phyloP scores from a whole-genome alignment of 2,797 vertebrate species.

The Acanthiza pusilla region DNA sequence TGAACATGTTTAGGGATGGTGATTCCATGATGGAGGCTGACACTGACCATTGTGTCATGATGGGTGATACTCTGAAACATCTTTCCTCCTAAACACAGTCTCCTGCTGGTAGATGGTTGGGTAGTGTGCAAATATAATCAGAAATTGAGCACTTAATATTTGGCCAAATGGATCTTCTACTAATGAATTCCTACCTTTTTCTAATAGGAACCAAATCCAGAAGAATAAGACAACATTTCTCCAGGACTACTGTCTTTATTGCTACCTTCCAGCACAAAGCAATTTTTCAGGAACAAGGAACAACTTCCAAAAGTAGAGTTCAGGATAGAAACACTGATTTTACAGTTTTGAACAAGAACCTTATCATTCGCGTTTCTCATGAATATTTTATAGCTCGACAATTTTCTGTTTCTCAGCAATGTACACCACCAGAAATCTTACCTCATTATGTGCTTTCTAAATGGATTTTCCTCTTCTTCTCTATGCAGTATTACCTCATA shows the following conservation, averaged over 20 bases:
- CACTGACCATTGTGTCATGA: fast-evolving
- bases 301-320: background rate
- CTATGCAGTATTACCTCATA: background rate
- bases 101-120: background rate
- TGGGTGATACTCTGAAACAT: background rate
- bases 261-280: background rate
- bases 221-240: background rate
- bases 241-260: background rate
- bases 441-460: background rate
- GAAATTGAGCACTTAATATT: background rate
- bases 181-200: background rate
- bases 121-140: background rate
- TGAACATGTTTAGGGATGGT: background rate
- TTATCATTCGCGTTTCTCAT: background rate
- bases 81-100: background rate
- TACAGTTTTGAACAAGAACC: constrained; percentile 7
- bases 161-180: background rate
- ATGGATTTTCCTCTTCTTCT: background rate
- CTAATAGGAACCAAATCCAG: background rate
- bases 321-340: constrained; percentile 7
- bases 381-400: background rate
- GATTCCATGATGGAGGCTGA: background rate
- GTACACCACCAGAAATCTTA: background rate
- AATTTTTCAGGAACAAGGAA: background rate
- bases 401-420: constrained; percentile 32